Evolutionary conservation across 1,140 invertebrate genomes (phyloP), one percentile per base, ranked within the genome.

Genomic region (Zaprionus taronus): DNA sequence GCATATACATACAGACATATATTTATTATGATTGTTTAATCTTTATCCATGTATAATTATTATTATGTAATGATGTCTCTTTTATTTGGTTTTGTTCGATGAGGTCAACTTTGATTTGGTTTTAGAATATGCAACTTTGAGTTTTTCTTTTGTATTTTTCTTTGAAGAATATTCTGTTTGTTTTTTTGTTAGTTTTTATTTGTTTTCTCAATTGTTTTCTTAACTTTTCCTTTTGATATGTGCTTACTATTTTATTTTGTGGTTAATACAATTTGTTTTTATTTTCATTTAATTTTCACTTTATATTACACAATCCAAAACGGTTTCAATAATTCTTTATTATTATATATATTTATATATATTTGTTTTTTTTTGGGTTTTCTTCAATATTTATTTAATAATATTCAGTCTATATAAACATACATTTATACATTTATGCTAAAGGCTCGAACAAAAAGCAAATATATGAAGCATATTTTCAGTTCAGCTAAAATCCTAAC

Each of bases 371-470:
- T 58, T 70, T 75, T 31, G n/a, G 5, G 63, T 79, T 75, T 62
- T 64, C 78, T 60, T 72, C 72, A 67, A 57, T 86, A 51, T 81
- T 74, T 67, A 74, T 81, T 90, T 90, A 90, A 82, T 90, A 91
- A 90, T 90, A 90, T 90, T 91, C 86, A 90, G 86, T 90, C 85
- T 90, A 90, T 90, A 90, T 90, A 90, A 90, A 90, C 82, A 90
- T 90, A 82, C 85, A 87, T 87, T 87, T 87, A 87, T 89, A 87
- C 85, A 87, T 81, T 80, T 78, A 89, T 77, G 67, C 72, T 79
- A 89, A 90, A 72, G 74, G 72, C 73, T 67, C 64, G 56, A 67
- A 77, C 75, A 79, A 79, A 64, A 79, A 77, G 68, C 11, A 67
- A 80, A 55, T 65, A 80, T 72, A 61, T 53, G 47, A 79, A 82